phyloP scores from a whole-genome alignment of 2,113 vertebrate species.

The Neofelis nebulosa region DNA sequence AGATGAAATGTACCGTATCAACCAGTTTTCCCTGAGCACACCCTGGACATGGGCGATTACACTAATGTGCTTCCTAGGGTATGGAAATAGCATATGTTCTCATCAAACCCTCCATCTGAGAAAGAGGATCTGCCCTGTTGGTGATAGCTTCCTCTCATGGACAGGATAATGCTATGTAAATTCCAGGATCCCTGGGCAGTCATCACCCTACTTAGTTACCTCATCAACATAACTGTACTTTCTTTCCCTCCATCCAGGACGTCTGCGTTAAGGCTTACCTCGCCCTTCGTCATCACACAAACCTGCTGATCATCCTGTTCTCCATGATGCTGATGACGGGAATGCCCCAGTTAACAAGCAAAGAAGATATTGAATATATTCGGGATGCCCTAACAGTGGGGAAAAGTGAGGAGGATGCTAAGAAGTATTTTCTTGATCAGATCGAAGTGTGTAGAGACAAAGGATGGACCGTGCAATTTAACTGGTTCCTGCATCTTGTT shows the following conservation, averaged over 20 bases:
- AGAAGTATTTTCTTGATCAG: conserved; percentile 97
- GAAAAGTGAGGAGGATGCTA: conserved; percentile 93
- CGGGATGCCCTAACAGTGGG: conserved; percentile 96
- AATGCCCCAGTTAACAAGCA: conserved; percentile 98
- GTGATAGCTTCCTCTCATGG: background rate
- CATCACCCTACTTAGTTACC: background rate
- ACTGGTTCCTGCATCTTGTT: conserved; percentile 99
- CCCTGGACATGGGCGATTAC: background rate
- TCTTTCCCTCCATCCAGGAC: conserved; percentile 83
- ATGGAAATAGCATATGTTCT: background rate
- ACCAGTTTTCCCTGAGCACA: background rate
- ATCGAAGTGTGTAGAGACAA: conserved; percentile 99
- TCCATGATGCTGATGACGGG: conserved; percentile 99
- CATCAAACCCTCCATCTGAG: background rate
- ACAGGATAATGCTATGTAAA: background rate
- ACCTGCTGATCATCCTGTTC: conserved; percentile 98
- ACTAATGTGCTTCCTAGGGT: background rate
- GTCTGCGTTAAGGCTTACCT: conserved; percentile 96
- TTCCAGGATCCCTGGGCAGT: background rate
- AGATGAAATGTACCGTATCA: background rate
- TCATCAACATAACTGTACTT: background rate
- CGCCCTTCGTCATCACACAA: conserved; percentile 96
- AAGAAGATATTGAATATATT: conserved; percentile 98
- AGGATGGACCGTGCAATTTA: conserved; percentile 99
- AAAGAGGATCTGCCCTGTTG: background rate